Base-by-base conservation (phyloP, 2,797 vertebrate genomes). In the Pseudotriccus pelzelni region DNA sequence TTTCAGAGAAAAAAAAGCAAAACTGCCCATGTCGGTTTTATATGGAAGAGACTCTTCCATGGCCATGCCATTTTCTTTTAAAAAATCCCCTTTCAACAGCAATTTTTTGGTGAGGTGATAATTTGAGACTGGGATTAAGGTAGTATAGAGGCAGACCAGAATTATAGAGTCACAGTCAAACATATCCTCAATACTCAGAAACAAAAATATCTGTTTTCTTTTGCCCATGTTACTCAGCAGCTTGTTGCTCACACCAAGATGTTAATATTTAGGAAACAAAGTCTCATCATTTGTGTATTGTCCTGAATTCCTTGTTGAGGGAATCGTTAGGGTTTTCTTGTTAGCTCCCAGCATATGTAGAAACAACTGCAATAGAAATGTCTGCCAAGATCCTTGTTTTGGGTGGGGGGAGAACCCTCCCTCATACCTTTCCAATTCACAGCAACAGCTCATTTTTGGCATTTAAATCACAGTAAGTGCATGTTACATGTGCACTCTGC, bases 401-500 rank as follows among this genome's bases (percentile, higher is more conserved):
- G 41, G 3, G 12, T n/a, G 39, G 16, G 41, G 9, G 21, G 1
- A 56, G 21, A 37, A 64, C 9, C 3, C 12, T 3, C 12, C 23
- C 58, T 55, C 3, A 5, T 15, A 39, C 27, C 58, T 63, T 85
- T 67, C 36, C 36, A 85, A 64, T 24, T 53, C 74, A n/a, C 30
- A 93, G n/a, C 17, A 80, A 67, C 68, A 87, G 36, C 49, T 94
- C 27, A 70, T 87, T 87, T 89, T 69, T 69, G 50, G 28, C 43
- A 55, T 62, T 87, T 72, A 86, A 64, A 64, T 70, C 62, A 15
- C 44, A 44, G 43, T 84, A 43, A 93, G 81, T 52, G 62, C 41
- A 52, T 56, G 39, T 80, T 93, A n/a, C 55, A 55, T 56, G 59
- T 91, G 34, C 92, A 92, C 80, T 94, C 68, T 79, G 47, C 41